Evolutionary conservation across 2,113 vertebrate species (phyloP).

Genomic region (Ia io): DNA sequence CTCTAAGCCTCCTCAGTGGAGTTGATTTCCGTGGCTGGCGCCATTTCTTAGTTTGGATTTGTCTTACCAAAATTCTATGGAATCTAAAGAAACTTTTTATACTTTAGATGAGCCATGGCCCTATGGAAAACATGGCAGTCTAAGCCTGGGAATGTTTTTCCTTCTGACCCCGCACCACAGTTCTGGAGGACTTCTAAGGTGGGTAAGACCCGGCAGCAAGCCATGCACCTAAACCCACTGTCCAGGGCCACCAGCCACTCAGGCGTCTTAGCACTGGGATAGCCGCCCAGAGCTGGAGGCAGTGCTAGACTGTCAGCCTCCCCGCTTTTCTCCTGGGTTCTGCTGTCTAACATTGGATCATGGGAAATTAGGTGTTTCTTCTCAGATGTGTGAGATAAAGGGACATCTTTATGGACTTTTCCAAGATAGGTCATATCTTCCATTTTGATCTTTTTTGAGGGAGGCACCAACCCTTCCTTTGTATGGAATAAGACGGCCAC

Average conservation of each 20-base stretch:
- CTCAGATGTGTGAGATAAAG: not conserved
- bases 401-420: not conserved
- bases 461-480: not conserved
- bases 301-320: accelerated
- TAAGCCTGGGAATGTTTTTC: too few species aligned
- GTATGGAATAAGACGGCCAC: not conserved
- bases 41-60: too few species aligned
- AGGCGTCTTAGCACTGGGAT: not conserved
- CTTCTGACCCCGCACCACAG: not conserved
- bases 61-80: too few species aligned
- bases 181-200: not conserved
- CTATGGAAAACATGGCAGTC: not conserved
- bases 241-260: not conserved
- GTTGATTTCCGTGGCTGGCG: too few species aligned
- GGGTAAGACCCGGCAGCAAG: not conserved
- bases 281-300: not conserved
- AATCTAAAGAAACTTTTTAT: too few species aligned
- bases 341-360: accelerated
- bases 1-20: not conserved
- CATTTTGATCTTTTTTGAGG: not conserved
- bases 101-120: not conserved
- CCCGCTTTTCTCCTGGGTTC: not conserved
- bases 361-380: not conserved
- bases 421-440: not conserved
- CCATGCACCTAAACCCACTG: not conserved